phyloP scores from a whole-genome alignment of 2,888 invertebrate genomes.

The Torymus texanus region DNA sequence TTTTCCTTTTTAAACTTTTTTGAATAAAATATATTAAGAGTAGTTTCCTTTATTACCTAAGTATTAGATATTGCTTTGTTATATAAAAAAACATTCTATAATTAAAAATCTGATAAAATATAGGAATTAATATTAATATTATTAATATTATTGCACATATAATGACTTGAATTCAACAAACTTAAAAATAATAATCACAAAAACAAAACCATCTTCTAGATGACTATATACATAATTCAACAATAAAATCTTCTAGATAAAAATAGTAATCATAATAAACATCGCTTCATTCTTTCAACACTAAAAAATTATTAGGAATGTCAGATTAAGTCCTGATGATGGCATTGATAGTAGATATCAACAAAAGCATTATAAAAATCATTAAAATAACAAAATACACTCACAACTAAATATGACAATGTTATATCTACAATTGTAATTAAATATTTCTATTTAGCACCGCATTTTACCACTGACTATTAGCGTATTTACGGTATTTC shows the following conservation, averaged over 20 bases:
- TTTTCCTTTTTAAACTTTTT: conserved; percentile 9
- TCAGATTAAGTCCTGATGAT: conserved; percentile 9
- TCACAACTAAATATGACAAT: conserved; percentile 17
- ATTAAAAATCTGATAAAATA: no score
- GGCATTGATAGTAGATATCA: conserved; percentile 10
- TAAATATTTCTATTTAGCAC: conserved; percentile 9
- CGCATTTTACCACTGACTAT: neutral
- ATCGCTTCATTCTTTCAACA: neutral
- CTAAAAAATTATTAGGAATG: conserved; percentile 23
- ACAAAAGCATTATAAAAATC: neutral
- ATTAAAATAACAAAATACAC: conserved; percentile 15
- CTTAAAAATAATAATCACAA: no score
- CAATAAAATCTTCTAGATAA: no score
- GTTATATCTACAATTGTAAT: neutral
- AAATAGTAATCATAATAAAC: no score
- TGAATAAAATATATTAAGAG: conserved; percentile 26
- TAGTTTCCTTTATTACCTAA: conserved; percentile 41
- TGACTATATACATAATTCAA: no score
- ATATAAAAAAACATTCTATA: neutral
- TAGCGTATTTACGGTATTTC: neutral
- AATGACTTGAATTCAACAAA: no score
- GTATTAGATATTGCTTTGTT: conserved; percentile 43
- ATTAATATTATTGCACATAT: no score
- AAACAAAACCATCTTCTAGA: no score
- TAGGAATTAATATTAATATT: no score